Evolutionary conservation across 2,888 invertebrate genomes (phyloP).

Genomic region (Coecobrya sp.): DNA sequence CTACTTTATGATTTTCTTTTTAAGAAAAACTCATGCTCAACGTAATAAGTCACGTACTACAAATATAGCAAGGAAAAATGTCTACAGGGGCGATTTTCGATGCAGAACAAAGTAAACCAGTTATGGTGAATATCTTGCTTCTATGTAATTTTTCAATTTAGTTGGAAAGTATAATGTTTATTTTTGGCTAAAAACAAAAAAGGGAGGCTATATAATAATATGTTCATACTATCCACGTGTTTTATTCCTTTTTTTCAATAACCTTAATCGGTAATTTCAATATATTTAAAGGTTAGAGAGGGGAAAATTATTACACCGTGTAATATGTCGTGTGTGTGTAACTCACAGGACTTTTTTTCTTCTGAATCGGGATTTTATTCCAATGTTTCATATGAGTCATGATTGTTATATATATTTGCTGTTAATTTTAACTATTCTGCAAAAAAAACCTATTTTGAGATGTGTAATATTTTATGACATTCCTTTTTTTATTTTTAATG

Average conservation of each 20-base stretch:
- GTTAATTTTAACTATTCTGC: no score
- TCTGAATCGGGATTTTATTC: no score
- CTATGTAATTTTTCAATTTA: neutral
- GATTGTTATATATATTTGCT: no score
- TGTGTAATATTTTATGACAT: constrained; percentile 1
- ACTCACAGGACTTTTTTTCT: no score
- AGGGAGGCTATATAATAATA: neutral
- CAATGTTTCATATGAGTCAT: no score
- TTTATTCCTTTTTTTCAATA: constrained; percentile 7
- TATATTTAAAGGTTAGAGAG: no score
- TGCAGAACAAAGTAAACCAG: constrained; percentile 49
- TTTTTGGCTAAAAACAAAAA: neutral
- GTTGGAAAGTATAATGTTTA: neutral
- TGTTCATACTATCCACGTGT: neutral
- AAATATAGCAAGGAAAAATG: constrained; percentile 62
- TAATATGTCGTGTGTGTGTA: no score
- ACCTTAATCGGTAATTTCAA: no score
- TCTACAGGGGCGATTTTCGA: constrained; percentile 71
- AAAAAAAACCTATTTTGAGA: neutral
- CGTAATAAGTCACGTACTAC: constrained; percentile 81
- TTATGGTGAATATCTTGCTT: constrained; percentile 26
- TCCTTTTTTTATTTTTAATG: constrained; percentile 18
- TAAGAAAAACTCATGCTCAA: constrained; percentile 83
- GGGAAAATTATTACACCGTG: no score
- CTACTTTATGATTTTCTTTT: constrained; percentile 72